Percentiles rank a stretch among this genome's conserved stretches.
Evolutionary conservation across 2,113 vertebrate species (phyloP).

Genomic region (Geothlypis trichas): DNA sequence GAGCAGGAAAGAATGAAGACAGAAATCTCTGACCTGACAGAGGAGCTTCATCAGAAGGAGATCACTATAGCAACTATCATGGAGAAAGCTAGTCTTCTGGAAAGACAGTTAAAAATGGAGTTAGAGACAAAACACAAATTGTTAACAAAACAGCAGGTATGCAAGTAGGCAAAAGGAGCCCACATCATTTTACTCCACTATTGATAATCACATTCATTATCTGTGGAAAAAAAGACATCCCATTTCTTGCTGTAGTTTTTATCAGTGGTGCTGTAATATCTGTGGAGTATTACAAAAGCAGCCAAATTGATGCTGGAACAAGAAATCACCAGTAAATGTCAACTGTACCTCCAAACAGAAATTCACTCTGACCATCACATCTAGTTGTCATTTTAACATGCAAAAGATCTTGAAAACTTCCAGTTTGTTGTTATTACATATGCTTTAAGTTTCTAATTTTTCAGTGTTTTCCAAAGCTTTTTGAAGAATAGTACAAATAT

Average conservation of each 20-base stretch:
- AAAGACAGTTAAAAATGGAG: constrained; percentile 78
- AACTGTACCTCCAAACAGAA: neutral
- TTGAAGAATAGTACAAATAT: neutral
- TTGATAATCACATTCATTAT: neutral
- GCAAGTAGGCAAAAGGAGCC: neutral
- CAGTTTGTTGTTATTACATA: neutral
- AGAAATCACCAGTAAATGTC: neutral
- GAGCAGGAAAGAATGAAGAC: constrained; percentile 73
- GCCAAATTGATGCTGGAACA: neutral
- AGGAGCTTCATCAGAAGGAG: constrained; percentile 79
- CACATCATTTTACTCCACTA: neutral
- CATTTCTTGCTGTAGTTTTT: neutral
- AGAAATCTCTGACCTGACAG: constrained; percentile 75
- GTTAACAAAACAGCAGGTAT: constrained; percentile 78
- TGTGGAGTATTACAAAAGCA: neutral
- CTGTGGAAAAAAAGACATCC: neutral
- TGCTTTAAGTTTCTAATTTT: neutral
- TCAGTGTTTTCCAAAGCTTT: neutral
- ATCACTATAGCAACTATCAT: constrained; percentile 80
- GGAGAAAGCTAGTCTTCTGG: constrained; percentile 76
- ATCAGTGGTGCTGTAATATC: neutral
- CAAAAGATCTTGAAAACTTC: neutral
- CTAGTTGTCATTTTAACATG: neutral
- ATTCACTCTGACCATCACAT: neutral
- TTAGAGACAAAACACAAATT: constrained; percentile 76